Conservation (phyloP, 1,140 invertebrate species). For the Leptoteleia sp. region DNA sequence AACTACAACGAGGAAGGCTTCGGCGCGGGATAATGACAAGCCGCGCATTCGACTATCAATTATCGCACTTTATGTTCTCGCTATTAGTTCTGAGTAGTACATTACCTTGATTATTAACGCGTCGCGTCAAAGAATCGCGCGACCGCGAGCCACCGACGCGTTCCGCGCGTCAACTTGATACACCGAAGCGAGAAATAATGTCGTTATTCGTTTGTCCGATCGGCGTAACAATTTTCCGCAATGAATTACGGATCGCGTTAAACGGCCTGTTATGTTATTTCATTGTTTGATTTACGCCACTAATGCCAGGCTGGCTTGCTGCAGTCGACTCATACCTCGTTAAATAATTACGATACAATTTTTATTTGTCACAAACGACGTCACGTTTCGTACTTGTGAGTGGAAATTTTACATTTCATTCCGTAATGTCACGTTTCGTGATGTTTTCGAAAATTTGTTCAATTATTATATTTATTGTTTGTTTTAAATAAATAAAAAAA, state of each 20-base stretch:
- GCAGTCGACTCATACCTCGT: neutral
- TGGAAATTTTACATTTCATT: too few species aligned
- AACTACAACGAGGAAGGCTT: slow-evolving; percentile 68
- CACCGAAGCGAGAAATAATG: slow-evolving; percentile 16
- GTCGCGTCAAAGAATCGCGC: slow-evolving; percentile 51
- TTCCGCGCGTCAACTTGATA: slow-evolving; percentile 26
- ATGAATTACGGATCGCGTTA: slow-evolving; percentile 19
- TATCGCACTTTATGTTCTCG: slow-evolving; percentile 71
- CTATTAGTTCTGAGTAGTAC: slow-evolving; percentile 50
- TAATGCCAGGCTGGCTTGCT: neutral
- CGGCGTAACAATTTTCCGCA: slow-evolving; percentile 14
- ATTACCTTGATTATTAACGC: slow-evolving; percentile 55
- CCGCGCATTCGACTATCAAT: slow-evolving; percentile 70
- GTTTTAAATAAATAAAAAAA: too few species aligned
- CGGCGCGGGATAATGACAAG: slow-evolving; percentile 71
- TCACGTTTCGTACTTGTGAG: too few species aligned
- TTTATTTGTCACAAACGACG: too few species aligned
- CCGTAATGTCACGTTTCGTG: too few species aligned
- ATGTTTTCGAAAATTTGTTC: too few species aligned
- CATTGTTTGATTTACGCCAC: slow-evolving; percentile 25
- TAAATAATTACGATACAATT: too few species aligned
- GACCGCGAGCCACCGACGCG: slow-evolving; percentile 1
- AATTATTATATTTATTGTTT: too few species aligned
- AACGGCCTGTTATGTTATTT: slow-evolving; percentile 21
- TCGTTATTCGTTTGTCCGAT: slow-evolving; percentile 23